Percentiles rank a stretch among this genome's conserved stretches.
Evolutionary conservation across 2,888 invertebrate species (phyloP).

Genomic region (Carabus problematicus): DNA sequence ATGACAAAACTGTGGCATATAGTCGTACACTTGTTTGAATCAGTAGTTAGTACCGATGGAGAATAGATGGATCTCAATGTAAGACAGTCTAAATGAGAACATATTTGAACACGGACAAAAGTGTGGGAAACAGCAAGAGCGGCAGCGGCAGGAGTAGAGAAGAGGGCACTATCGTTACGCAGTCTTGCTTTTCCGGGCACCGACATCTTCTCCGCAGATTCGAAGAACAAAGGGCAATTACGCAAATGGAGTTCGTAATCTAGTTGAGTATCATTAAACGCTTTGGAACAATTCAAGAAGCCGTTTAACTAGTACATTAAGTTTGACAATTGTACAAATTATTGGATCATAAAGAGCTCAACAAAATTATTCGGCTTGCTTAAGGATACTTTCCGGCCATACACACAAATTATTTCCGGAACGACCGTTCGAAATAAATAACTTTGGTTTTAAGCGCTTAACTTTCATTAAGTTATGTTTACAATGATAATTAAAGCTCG

Average conservation of each 20-base stretch:
- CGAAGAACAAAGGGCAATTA: constrained; percentile 44
- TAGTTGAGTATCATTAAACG: constrained; percentile 44
- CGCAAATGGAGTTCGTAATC: constrained; percentile 45
- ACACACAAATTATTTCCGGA: constrained; percentile 36
- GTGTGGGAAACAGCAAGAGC: neutral
- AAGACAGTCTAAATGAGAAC: neutral
- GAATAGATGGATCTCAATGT: too few relatives aligned
- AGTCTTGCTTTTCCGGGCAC: constrained; percentile 9
- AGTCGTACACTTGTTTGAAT: too few relatives aligned
- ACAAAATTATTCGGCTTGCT: constrained; percentile 41
- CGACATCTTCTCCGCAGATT: constrained; percentile 10
- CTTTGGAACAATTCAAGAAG: constrained; percentile 44
- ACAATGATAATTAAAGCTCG: constrained; percentile 41
- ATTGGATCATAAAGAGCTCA: constrained; percentile 43
- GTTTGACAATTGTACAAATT: constrained; percentile 45
- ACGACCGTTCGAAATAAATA: constrained; percentile 20
- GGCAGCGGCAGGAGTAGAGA: neutral
- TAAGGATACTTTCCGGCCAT: constrained; percentile 35
- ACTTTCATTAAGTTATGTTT: constrained; percentile 41
- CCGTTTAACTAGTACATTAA: constrained; percentile 44
- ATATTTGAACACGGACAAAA: neutral
- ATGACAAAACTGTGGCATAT: too few relatives aligned
- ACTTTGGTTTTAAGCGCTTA: constrained; percentile 37
- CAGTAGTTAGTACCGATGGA: too few relatives aligned
- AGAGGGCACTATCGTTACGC: constrained; percentile 13